Percentiles rank a stretch among this genome's conserved stretches.
Evolutionary conservation across 2,888 invertebrate species (phyloP).

Genomic region (Microchrysa polita): DNA sequence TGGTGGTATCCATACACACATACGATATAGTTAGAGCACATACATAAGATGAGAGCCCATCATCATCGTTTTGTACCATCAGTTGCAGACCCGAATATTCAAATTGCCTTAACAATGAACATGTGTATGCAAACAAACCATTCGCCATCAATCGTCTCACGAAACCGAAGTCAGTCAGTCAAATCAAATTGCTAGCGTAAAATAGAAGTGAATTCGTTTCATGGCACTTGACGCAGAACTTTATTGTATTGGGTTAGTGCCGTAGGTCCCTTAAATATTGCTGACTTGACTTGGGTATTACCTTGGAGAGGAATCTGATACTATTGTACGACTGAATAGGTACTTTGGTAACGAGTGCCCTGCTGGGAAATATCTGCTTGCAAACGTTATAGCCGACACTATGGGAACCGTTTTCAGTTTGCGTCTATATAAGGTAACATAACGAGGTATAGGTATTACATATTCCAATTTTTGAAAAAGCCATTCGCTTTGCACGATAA

Average conservation of each 20-base stretch:
- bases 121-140: neutral
- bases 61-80: neutral
- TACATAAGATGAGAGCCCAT: neutral
- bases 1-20: neutral
- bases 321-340: neutral
- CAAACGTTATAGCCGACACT: neutral
- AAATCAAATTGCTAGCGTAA: neutral
- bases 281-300: neutral
- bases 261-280: neutral
- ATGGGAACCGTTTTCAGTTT: neutral
- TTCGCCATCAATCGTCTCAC: neutral
- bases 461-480: too few species aligned
- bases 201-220: constrained; percentile 13
- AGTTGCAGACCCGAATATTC: neutral
- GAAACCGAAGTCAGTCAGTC: constrained; percentile 3
- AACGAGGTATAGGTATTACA: too few species aligned
- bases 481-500: too few species aligned
- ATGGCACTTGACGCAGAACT: constrained; percentile 11
- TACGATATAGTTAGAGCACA: too few species aligned
- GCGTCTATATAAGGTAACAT: too few species aligned
- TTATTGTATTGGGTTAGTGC: neutral
- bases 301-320: neutral
- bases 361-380: neutral
- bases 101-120: neutral
- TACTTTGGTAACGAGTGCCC: neutral